Evolutionary conservation across 2,113 vertebrate species (phyloP).

Genomic region (Oncorhynchus nerka): DNA sequence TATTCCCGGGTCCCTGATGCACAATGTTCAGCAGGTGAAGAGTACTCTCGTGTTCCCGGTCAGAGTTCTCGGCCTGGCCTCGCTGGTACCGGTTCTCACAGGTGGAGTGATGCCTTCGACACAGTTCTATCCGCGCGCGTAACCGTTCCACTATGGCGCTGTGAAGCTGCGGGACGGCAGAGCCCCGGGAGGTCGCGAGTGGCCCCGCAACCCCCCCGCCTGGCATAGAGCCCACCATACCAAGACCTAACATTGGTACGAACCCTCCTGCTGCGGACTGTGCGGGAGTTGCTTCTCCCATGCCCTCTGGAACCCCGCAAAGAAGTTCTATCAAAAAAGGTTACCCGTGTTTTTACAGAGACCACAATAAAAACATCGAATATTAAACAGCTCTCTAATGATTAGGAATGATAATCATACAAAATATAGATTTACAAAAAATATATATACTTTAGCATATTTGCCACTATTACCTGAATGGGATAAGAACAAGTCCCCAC

Average conservation of each 20-base stretch:
- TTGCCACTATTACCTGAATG: not conserved
- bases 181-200: conserved; percentile 73
- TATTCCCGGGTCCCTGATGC: conserved; percentile 82
- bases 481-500: not conserved
- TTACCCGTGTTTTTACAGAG: not conserved
- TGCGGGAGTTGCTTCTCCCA: conserved; percentile 90
- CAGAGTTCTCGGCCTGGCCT: conserved; percentile 84
- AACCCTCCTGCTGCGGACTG: conserved; percentile 79
- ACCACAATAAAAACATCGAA: not conserved
- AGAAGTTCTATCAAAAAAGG: not conserved
- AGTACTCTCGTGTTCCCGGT: conserved; percentile 88
- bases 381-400: not conserved
- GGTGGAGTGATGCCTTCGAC: conserved; percentile 90
- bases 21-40: conserved; percentile 89
- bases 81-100: conserved; percentile 90
- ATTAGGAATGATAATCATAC: too few relatives aligned
- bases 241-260: conserved; percentile 69
- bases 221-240: conserved; percentile 76
- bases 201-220: conserved; percentile 65
- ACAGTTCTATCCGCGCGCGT: conserved; percentile 90
- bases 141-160: conserved; percentile 93
- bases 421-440: too few relatives aligned
- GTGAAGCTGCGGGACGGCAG: conserved; percentile 84
- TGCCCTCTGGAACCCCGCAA: conserved; percentile 49
- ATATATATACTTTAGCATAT: too few relatives aligned